Percentiles rank a stretch among this genome's conserved stretches.
Conservation (phyloP, 2,888 invertebrate species). For the Oscheius sp. region DNA sequence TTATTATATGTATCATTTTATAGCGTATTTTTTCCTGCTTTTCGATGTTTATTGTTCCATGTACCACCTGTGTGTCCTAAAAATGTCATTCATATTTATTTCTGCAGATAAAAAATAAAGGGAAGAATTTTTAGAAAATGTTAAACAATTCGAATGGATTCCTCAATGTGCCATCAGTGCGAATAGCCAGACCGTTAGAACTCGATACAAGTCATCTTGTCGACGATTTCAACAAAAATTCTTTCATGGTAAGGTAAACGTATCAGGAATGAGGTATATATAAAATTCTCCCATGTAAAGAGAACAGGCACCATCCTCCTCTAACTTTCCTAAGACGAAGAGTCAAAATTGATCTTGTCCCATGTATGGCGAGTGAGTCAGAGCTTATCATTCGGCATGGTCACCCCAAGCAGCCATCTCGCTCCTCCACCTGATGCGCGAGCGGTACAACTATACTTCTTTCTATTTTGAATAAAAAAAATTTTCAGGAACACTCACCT, state of each 20-base stretch:
- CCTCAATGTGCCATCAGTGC: slow-evolving; percentile 42
- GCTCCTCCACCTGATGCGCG: slow-evolving; percentile 5
- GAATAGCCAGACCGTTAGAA: slow-evolving; percentile 42
- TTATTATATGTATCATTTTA: not conserved
- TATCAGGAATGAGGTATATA: not conserved
- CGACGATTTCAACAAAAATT: slow-evolving; percentile 8
- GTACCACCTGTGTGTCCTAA: not conserved
- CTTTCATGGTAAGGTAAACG: slow-evolving; percentile 6
- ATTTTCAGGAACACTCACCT: slow-evolving; percentile 56
- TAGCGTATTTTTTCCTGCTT: not conserved
- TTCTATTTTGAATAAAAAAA: not conserved
- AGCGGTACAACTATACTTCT: not conserved
- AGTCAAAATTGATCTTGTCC: slow-evolving; percentile 2
- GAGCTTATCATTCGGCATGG: slow-evolving; percentile 28
- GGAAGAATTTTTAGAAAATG: slow-evolving; percentile 4
- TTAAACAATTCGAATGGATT: slow-evolving; percentile 8
- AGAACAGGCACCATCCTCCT: too few relatives aligned
- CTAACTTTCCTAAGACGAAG: too few relatives aligned
- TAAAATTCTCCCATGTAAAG: not conserved
- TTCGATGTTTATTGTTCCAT: not conserved
- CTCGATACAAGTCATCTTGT: slow-evolving; percentile 37
- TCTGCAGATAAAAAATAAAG: too few relatives aligned
- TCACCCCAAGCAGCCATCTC: slow-evolving; percentile 16
- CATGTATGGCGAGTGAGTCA: slow-evolving; percentile 27
- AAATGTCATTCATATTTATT: not conserved